Conservation (phyloP, 2,888 invertebrate genomes). For the Ectemnius continuus region DNA sequence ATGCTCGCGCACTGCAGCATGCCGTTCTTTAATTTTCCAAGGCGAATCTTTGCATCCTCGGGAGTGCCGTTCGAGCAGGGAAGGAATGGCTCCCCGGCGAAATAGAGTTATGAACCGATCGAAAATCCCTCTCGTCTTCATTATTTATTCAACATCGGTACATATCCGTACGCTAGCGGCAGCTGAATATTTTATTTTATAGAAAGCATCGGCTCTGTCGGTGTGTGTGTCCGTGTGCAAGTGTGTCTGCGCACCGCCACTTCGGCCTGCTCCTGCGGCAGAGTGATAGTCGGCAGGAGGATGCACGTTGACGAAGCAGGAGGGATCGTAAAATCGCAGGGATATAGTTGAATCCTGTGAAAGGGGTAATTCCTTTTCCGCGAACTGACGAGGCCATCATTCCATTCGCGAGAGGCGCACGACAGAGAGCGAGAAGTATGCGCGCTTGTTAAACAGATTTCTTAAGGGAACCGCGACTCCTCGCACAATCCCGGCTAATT, state of each 20-base stretch:
- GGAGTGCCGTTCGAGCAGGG: slow-evolving; percentile 45
- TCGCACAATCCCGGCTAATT: slow-evolving; percentile 45
- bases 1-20: background rate
- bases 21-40: background rate
- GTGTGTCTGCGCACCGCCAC: slow-evolving; percentile 22
- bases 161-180: slow-evolving; percentile 48
- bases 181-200: slow-evolving; percentile 62
- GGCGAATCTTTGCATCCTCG: background rate
- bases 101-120: slow-evolving; percentile 59
- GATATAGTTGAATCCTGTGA: slow-evolving; percentile 30
- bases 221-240: slow-evolving; percentile 37
- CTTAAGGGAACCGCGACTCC: slow-evolving; percentile 26
- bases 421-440: slow-evolving; percentile 18
- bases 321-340: slow-evolving; percentile 47
- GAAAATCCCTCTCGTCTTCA: slow-evolving; percentile 42
- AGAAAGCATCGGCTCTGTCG: slow-evolving; percentile 48
- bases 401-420: slow-evolving; percentile 12
- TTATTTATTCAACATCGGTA: slow-evolving; percentile 59
- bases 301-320: slow-evolving; percentile 50
- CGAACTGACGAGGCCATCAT: slow-evolving; percentile 32
- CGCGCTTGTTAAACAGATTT: slow-evolving; percentile 44
- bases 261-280: background rate
- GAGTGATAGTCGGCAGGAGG: slow-evolving; percentile 3
- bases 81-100: slow-evolving; percentile 45
- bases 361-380: slow-evolving; percentile 14